Percentiles rank a stretch among this genome's conserved stretches.
Conservation (phyloP, 2,888 invertebrate genomes). For the Steromphala cineraria region DNA sequence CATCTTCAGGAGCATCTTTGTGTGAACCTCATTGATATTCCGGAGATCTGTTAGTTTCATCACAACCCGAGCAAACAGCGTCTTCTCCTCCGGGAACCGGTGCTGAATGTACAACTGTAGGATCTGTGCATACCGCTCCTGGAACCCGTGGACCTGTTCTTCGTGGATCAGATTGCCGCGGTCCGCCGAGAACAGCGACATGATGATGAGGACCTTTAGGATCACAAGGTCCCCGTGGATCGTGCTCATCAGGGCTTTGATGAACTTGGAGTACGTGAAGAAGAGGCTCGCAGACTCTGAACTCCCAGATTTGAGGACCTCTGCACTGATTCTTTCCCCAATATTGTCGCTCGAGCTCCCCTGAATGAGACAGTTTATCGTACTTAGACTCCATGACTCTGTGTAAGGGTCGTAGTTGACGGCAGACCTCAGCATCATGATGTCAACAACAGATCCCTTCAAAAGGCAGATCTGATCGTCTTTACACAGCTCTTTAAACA, state of each 20-base stretch:
- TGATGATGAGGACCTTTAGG: constrained; percentile 67
- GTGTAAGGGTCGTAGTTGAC: constrained; percentile 66
- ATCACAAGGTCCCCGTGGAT: constrained; percentile 66
- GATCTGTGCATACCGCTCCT: constrained; percentile 66
- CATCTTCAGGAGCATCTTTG: constrained; percentile 92
- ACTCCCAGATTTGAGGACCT: constrained; percentile 56
- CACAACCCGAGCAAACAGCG: constrained; percentile 79
- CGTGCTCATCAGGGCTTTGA: constrained; percentile 60
- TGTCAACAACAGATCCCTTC: constrained; percentile 69
- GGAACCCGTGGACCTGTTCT: constrained; percentile 52
- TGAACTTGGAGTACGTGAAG: constrained; percentile 69
- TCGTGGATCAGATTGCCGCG: constrained; percentile 51
- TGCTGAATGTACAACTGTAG: constrained; percentile 58
- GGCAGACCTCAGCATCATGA: constrained; percentile 70
- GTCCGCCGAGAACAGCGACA: constrained; percentile 69
- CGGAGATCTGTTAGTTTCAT: constrained; percentile 92
- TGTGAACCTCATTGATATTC: constrained; percentile 91
- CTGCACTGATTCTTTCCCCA: constrained; percentile 52
- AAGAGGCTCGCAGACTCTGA: constrained; percentile 63
- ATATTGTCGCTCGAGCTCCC: constrained; percentile 4
- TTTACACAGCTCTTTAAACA: constrained; percentile 94
- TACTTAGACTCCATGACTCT: constrained; percentile 64
- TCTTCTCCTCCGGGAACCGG: constrained; percentile 61
- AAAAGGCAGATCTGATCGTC: constrained; percentile 90
- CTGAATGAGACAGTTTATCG: constrained; percentile 45